Conservation (phyloP, 2,888 invertebrate species). For the Lamellibrachia columna region DNA sequence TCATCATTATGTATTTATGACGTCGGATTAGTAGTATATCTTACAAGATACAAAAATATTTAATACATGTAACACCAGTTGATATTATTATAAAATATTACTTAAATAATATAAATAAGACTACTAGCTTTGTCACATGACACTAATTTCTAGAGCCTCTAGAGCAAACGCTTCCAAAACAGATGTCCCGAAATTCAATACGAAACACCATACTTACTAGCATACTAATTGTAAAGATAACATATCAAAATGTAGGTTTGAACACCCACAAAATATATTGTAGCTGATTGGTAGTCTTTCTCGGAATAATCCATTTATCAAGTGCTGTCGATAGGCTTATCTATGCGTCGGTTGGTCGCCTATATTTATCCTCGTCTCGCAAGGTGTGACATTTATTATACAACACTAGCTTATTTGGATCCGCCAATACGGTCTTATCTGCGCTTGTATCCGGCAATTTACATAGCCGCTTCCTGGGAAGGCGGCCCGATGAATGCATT, state of each 20-base stretch:
- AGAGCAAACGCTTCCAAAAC: background rate
- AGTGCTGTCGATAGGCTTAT: constrained; percentile 5
- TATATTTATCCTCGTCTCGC: background rate
- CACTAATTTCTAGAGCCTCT: background rate
- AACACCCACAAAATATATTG: background rate
- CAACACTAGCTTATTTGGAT: background rate
- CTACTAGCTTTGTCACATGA: background rate
- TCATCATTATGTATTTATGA: too few relatives aligned
- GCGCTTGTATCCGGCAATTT: background rate
- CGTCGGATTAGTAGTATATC: background rate
- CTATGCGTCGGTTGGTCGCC: background rate
- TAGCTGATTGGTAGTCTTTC: background rate
- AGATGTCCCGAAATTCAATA: background rate
- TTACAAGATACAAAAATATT: background rate
- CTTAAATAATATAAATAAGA: background rate
- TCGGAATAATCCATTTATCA: background rate
- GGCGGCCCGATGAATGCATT: constrained; percentile 1
- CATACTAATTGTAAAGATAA: background rate
- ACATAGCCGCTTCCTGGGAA: background rate
- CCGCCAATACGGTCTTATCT: constrained; percentile 3
- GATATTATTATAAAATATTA: background rate
- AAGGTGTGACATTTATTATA: constrained; percentile 16
- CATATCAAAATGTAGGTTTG: constrained; percentile 3
- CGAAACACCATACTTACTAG: background rate
- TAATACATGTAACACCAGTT: background rate